Conservation (phyloP, 2,113 vertebrate genomes). For the Spermophilus dauricus region DNA sequence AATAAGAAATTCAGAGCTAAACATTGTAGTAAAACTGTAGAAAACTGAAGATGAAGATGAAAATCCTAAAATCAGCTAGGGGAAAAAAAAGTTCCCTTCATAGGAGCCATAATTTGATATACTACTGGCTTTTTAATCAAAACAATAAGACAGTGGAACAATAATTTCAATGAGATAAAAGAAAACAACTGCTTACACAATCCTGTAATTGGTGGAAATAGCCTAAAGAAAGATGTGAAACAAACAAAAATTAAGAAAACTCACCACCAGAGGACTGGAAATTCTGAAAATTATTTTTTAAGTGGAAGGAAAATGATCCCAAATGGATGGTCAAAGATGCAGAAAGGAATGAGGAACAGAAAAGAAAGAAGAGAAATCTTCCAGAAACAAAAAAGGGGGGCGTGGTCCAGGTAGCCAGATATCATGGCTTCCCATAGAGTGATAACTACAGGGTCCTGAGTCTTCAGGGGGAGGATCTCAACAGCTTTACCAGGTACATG, state of each 20-base stretch:
- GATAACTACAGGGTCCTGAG: not conserved
- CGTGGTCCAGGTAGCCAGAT: not conserved
- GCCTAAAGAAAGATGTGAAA: not conserved
- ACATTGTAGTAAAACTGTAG: not conserved
- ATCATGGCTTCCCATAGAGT: not conserved
- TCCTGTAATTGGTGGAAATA: not conserved
- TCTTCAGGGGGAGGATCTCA: not conserved
- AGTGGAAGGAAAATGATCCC: not conserved
- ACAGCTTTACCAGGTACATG: not conserved
- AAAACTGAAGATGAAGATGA: not conserved
- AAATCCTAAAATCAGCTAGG: not conserved
- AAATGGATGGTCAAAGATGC: not conserved
- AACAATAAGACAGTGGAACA: not conserved
- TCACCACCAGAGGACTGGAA: not conserved
- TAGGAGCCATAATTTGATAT: not conserved
- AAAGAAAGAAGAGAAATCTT: not conserved
- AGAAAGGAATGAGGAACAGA: not conserved
- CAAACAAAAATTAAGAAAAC: not conserved
- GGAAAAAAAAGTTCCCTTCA: not conserved
- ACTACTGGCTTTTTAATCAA: not conserved
- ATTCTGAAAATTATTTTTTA: not conserved
- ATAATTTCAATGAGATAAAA: not conserved
- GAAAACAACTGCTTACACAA: not conserved
- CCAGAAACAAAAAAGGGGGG: not conserved
- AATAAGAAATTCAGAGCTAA: not conserved